These are phyloP conservation scores for Gavia stellata DNA, from an alignment of 2,113 vertebrate species.

Conservation along the genomic window DNA sequence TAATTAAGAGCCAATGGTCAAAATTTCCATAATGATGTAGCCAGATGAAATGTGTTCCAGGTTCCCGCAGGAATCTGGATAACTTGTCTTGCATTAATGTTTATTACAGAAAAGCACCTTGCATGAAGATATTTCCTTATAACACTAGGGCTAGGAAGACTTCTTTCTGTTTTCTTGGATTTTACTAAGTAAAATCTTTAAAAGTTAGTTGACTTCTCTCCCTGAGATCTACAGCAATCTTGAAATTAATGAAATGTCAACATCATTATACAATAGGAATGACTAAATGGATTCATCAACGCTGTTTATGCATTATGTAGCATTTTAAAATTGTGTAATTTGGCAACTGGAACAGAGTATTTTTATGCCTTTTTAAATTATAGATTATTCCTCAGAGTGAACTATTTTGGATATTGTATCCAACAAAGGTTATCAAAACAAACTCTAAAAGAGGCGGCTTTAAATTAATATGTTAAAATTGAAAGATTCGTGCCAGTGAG, in stretches of 20 bases:
- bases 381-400: slow-evolving; percentile 28
- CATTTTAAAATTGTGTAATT: slow-evolving; percentile 32
- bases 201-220: background rate
- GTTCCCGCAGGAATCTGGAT: slow-evolving; percentile 34
- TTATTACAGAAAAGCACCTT: slow-evolving; percentile 29
- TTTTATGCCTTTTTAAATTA: slow-evolving; percentile 52
- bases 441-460: background rate
- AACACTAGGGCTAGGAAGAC: background rate
- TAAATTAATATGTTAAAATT: slow-evolving; percentile 19
- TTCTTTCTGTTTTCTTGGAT: background rate
- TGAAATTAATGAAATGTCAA: slow-evolving; percentile 23
- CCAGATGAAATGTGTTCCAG: slow-evolving; percentile 38
- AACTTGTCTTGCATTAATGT: slow-evolving; percentile 44
- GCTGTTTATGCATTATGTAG: slow-evolving; percentile 33
- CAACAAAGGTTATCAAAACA: slow-evolving; percentile 35
- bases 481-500: background rate
- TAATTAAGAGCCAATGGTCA: slow-evolving; percentile 65
- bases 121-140: background rate
- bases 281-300: slow-evolving; percentile 29
- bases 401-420: slow-evolving; percentile 3
- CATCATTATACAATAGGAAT: background rate
- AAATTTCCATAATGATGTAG: slow-evolving; percentile 62
- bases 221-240: background rate
- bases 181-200: background rate
- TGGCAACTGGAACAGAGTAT: background rate